Percentiles rank a stretch among this genome's conserved stretches.
These are phyloP conservation scores for Hystrix brachyura DNA, from an alignment of 2,113 vertebrate genomes.

Conservation along the genomic window DNA sequence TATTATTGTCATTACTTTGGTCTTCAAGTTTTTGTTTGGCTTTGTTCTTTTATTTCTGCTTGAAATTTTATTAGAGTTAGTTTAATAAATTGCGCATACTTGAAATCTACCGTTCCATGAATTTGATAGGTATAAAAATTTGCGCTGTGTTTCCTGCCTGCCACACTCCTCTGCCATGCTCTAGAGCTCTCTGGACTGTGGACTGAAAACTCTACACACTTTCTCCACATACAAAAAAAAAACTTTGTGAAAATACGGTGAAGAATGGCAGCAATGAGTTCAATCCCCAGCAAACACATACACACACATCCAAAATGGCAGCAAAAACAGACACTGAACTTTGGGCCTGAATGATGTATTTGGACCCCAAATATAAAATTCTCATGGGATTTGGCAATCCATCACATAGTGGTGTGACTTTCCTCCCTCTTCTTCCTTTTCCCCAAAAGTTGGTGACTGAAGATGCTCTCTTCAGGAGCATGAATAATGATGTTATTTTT, in stretches of 20 bases:
- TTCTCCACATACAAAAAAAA: too few species aligned
- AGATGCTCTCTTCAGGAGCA: slow-evolving; percentile 76
- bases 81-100: neutral
- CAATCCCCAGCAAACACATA: too few species aligned
- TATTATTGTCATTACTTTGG: neutral
- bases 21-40: neutral
- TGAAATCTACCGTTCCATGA: neutral
- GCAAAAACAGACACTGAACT: slow-evolving; percentile 91
- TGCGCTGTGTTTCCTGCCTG: too few species aligned
- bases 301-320: too few species aligned
- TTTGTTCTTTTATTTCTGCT: neutral
- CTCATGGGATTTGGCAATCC: slow-evolving; percentile 81
- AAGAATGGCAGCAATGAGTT: too few species aligned
- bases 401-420: slow-evolving; percentile 80
- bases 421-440: neutral
- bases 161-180: too few species aligned
- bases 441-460: slow-evolving; percentile 77
- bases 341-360: slow-evolving; percentile 97
- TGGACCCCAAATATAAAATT: slow-evolving; percentile 80
- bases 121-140: neutral
- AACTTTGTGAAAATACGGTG: too few species aligned
- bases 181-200: too few species aligned
- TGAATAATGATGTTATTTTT: slow-evolving; percentile 76
- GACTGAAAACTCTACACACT: too few species aligned
- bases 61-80: neutral